A percentile compares a stretch with the other conserved stretches of the same genome.
Evolutionary conservation across 1,140 invertebrate genomes (phyloP).

Genomic region (Dolichoris vasculosae): DNA sequence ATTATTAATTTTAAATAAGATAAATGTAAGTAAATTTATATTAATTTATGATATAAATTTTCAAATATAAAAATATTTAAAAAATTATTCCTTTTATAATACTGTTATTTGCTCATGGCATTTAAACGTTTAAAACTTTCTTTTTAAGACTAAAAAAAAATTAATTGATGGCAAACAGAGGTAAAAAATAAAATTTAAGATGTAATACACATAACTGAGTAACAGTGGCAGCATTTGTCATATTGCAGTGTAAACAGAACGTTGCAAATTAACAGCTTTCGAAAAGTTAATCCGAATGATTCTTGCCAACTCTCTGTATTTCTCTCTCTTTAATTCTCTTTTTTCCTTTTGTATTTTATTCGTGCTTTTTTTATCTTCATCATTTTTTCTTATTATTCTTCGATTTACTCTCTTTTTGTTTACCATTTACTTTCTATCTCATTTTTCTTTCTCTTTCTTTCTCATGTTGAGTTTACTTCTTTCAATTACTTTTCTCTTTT

Average conservation of each 20-base stretch:
- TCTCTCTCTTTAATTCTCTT: background rate
- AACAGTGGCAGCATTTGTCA: conserved; percentile 20
- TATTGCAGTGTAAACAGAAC: background rate
- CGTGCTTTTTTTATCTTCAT: background rate
- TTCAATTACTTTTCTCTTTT: background rate
- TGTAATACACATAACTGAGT: background rate
- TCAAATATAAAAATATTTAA: no score
- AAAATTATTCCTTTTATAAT: no score
- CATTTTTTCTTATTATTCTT: background rate
- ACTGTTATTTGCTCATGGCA: no score
- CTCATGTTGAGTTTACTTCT: no score
- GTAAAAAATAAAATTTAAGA: background rate
- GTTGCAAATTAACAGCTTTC: conserved; percentile 46
- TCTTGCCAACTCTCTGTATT: background rate
- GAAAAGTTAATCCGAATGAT: conserved; percentile 46
- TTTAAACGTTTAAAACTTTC: no score
- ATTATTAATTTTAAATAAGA: no score
- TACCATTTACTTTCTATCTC: background rate
- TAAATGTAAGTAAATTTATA: no score
- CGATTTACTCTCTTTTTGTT: background rate
- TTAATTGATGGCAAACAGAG: background rate
- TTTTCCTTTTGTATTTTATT: background rate
- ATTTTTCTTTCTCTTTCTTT: background rate
- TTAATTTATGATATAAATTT: no score
- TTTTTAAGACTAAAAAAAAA: background rate